These are phyloP conservation scores for Drosophila ironensis DNA, from an alignment of 1,140 invertebrate species.

Conservation along the genomic window DNA sequence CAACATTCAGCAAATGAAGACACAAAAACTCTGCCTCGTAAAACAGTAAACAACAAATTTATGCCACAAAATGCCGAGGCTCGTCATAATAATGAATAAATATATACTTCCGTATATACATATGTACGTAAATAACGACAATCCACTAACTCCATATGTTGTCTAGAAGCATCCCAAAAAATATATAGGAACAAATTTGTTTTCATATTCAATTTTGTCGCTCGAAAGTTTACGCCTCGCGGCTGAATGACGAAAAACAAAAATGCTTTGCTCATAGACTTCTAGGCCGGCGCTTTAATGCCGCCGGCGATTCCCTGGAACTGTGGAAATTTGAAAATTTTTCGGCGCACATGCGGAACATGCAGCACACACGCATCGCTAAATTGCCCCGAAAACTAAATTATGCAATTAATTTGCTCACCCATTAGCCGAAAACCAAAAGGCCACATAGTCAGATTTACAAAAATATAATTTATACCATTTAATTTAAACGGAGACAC, in stretches of 20 bases:
- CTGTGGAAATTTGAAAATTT: conserved; percentile 15
- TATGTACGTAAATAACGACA: conserved; percentile 29
- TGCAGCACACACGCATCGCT: conserved; percentile 24
- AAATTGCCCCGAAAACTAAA: conserved; percentile 44
- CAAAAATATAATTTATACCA: conserved; percentile 14
- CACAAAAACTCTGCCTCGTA: conserved; percentile 39
- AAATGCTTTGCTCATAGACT: conserved; percentile 8
- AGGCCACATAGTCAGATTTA: conserved; percentile 10
- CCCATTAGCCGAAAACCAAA: conserved; percentile 25
- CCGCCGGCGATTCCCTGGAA: neutral
- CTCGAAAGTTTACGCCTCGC: conserved; percentile 5
- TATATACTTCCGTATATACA: neutral
- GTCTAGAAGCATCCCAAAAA: conserved; percentile 4
- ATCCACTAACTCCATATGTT: conserved; percentile 58
- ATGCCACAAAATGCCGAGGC: conserved; percentile 41
- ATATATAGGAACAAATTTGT: conserved; percentile 4
- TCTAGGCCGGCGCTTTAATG: neutral
- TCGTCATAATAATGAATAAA: conserved; percentile 45
- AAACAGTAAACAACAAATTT: conserved; percentile 39
- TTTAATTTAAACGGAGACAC: conserved; percentile 2
- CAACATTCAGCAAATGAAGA: conserved; percentile 41
- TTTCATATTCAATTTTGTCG: conserved; percentile 33
- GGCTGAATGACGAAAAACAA: conserved; percentile 26
- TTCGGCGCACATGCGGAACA: conserved; percentile 56
- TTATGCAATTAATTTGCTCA: conserved; percentile 55